Base-by-base conservation (phyloP, 2,113 vertebrate species). In the Scartelaos histophorus region DNA sequence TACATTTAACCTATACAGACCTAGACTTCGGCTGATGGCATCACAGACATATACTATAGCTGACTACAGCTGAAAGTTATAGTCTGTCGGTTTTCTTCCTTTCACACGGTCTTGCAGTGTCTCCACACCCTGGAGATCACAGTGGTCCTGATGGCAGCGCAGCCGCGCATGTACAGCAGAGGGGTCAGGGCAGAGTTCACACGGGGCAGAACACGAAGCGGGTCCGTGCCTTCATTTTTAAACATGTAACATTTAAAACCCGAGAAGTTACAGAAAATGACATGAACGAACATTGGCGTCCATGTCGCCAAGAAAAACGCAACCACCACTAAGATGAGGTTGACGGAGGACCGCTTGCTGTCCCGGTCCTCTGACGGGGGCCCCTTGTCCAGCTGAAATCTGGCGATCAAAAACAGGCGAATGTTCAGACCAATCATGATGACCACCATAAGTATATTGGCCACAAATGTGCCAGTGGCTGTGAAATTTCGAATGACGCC, bases 351-450 rank as follows among this genome's bases (percentile, higher is more conserved):
- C 51, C 92, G 90, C 74, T 93, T 94, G 75, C 3, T 84, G 3
- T 95, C 93, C 5, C 88, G 81, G 51, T 93, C 91, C 19, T 70
- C 82, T 0, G 92, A 91, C 0, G 84, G 79, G 0, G 84, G 87
- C 64, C 93, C 90, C 65, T 82, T 89, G 1, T 82, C 81, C 65
- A 93, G 68, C 71, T 94, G 93, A 66, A 87, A 93, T 73, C 72
- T 92, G 22, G 94, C 92, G 17, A 94, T 89, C 0, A 91, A 68
- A 70, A 93, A 93, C 65, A 94, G 75, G 35, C 64, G 85, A 5
- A 94, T 70, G 57, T 94, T 94, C 45, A 95, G 68, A 2, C 90
- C 92, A 17, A 94, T 88, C 94, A 94, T 94, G 43, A 94, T 93
- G 10, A 89, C 64, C 35, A 93, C 70, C 0, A 85, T 85, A 29